A percentile compares a stretch with the other conserved stretches of the same genome.
Evolutionary conservation across 2,888 invertebrate genomes (phyloP).

Genomic region (Malacosoma neustria): DNA sequence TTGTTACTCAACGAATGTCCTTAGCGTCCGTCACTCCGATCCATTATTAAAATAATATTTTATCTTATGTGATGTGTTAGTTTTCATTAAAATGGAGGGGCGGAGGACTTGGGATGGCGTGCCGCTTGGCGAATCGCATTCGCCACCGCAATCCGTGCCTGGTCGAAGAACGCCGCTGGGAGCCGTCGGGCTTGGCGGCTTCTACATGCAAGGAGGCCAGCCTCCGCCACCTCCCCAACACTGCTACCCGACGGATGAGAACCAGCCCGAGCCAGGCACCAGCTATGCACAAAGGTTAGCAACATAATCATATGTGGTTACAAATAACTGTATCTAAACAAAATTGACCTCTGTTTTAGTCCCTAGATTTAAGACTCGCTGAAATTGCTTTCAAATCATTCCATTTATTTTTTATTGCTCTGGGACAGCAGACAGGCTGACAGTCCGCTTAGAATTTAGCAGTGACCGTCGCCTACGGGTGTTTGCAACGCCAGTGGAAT

Average conservation of each 20-base stretch:
- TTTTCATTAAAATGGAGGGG: conserved; percentile 54
- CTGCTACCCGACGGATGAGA: conserved; percentile 82
- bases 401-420: too few species aligned
- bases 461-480: too few species aligned
- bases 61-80: conserved; percentile 43
- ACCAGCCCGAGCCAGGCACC: conserved; percentile 81
- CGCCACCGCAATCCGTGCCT: conserved; percentile 77
- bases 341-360: too few species aligned
- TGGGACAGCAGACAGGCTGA: too few species aligned
- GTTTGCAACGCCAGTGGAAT: too few species aligned
- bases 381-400: too few species aligned
- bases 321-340: too few species aligned
- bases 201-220: conserved; percentile 84
- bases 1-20: conserved; percentile 36
- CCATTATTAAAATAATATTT: conserved; percentile 28
- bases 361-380: too few species aligned
- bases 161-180: conserved; percentile 86
- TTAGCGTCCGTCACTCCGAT: conserved; percentile 37
- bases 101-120: conserved; percentile 67
- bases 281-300: conserved; percentile 65
- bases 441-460: too few species aligned
- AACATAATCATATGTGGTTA: too few species aligned
- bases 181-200: conserved; percentile 89
- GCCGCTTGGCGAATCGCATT: conserved; percentile 63
- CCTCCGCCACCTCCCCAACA: conserved; percentile 68